Conservation (phyloP, 2,113 vertebrate genomes). For the Campylomormyrus tamandua region DNA sequence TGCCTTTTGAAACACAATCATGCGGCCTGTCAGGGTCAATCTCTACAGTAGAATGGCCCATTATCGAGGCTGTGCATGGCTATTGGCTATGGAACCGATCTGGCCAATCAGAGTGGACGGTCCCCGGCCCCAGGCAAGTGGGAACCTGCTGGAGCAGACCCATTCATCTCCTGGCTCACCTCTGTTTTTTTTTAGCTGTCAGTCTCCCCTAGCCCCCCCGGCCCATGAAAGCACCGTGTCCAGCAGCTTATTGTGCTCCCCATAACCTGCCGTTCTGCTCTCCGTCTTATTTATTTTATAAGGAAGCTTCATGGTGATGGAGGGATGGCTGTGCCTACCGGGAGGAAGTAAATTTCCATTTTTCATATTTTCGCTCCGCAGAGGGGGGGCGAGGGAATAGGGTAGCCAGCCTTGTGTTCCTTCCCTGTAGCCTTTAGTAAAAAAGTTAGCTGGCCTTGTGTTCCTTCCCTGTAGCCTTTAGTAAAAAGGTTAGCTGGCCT, state of each 20-base stretch:
- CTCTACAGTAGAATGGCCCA: background rate
- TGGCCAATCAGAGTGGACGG: background rate
- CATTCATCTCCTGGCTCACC: background rate
- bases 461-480: background rate
- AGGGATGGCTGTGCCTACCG: background rate
- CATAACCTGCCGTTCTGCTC: background rate
- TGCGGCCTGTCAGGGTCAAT: background rate
- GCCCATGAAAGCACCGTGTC: background rate
- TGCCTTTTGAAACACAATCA: background rate
- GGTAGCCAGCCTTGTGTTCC: background rate
- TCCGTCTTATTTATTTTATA: background rate
- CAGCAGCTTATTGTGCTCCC: background rate
- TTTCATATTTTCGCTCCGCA: background rate
- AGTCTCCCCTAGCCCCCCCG: background rate
- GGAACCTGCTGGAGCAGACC: background rate
- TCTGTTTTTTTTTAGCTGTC: background rate
- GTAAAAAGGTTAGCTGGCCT: background rate
- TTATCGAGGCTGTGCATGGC: background rate
- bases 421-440: background rate
- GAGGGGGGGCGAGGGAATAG: background rate
- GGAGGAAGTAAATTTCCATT: background rate
- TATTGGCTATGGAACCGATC: background rate
- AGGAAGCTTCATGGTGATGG: background rate
- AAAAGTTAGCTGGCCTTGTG: background rate
- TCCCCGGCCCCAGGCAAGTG: background rate